A percentile compares a stretch with the other conserved stretches of the same genome.
These are phyloP conservation scores for Pseudoatta argentina DNA, from an alignment of 1,140 invertebrate genomes.

Conservation along the genomic window DNA sequence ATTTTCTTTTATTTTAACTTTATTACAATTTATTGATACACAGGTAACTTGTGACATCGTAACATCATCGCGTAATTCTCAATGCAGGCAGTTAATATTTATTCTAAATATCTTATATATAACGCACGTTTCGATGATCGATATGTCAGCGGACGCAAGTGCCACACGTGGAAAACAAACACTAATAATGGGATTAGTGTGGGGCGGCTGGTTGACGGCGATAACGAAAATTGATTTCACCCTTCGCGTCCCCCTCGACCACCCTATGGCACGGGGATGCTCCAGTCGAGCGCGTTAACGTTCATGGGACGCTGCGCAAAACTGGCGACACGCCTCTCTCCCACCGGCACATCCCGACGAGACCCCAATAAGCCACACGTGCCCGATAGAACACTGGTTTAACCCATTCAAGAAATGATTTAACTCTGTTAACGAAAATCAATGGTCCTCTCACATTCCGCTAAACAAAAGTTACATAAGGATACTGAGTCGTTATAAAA, in stretches of 20 bases:
- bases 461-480: neutral
- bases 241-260: slow-evolving; percentile 61
- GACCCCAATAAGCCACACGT: slow-evolving; percentile 49
- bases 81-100: neutral
- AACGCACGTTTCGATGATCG: slow-evolving; percentile 35
- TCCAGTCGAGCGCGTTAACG: slow-evolving; percentile 75
- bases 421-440: slow-evolving; percentile 12
- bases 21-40: neutral
- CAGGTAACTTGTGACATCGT: neutral
- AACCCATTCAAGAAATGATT: slow-evolving; percentile 43
- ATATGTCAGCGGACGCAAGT: slow-evolving; percentile 25
- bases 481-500: neutral
- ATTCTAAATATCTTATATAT: neutral
- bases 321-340: slow-evolving; percentile 76
- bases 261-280: slow-evolving; percentile 60
- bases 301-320: slow-evolving; percentile 82
- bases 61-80: neutral
- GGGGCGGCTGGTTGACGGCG: slow-evolving; percentile 80
- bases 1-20: slow-evolving; percentile 6
- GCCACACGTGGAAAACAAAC: slow-evolving; percentile 73
- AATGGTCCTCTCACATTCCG: neutral
- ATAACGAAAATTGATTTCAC: slow-evolving; percentile 85
- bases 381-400: slow-evolving; percentile 27
- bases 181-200: slow-evolving; percentile 82
- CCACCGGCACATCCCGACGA: slow-evolving; percentile 71